These are phyloP conservation scores for Resseliella maxima DNA, from an alignment of 2,888 invertebrate species.

Conservation along the genomic window DNA sequence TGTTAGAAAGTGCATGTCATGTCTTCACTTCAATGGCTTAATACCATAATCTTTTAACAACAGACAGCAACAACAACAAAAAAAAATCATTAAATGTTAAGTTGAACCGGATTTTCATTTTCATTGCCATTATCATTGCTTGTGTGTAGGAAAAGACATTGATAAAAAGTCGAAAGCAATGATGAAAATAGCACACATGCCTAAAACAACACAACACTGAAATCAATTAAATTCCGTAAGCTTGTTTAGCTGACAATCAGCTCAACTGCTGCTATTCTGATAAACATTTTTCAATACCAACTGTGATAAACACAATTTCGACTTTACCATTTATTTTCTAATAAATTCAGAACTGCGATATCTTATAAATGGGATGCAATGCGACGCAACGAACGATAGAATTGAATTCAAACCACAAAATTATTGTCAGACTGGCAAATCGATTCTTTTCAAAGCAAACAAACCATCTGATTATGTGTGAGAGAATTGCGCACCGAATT, in stretches of 20 bases:
- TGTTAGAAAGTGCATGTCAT: too few relatives aligned
- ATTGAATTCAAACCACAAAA: neutral
- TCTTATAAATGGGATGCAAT: neutral
- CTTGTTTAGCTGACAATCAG: neutral
- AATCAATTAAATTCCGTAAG: neutral
- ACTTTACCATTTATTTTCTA: neutral
- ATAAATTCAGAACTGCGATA: neutral
- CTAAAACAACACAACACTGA: neutral
- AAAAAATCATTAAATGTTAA: too few relatives aligned
- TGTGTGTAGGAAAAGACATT: too few relatives aligned
- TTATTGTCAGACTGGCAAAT: neutral
- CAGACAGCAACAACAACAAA: too few relatives aligned
- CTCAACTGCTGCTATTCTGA: neutral
- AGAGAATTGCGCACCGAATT: neutral
- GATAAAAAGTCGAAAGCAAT: neutral
- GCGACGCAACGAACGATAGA: too few relatives aligned
- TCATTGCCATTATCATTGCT: too few relatives aligned
- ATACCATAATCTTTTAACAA: too few relatives aligned
- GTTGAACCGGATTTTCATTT: too few relatives aligned
- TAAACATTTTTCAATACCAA: neutral
- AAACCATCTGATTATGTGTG: neutral
- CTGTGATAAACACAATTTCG: constrained; percentile 9
- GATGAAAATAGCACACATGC: neutral
- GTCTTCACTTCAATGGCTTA: too few relatives aligned
- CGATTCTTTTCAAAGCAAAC: constrained; percentile 3